Percentiles rank a stretch among this genome's conserved stretches.
These are phyloP conservation scores for Brassicogethes aeneus DNA, from an alignment of 2,888 invertebrate genomes.

Conservation along the genomic window DNA sequence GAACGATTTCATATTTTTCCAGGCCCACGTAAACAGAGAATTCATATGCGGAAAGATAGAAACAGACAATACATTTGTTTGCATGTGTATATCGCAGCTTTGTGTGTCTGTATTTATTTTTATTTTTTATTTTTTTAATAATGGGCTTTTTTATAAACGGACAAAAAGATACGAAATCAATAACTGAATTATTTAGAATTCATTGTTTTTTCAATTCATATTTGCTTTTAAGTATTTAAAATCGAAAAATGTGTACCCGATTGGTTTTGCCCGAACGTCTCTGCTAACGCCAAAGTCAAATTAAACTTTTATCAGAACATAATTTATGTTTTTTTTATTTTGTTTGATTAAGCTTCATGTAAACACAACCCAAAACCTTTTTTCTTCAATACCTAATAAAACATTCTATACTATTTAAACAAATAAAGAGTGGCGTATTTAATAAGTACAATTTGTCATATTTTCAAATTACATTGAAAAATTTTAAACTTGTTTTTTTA, in stretches of 20 bases:
- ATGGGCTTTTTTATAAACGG: slow-evolving; percentile 5
- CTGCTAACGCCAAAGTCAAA: background rate
- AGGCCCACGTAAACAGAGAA: slow-evolving; percentile 7
- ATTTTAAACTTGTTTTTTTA: no score
- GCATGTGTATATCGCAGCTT: slow-evolving; percentile 4
- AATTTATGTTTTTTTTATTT: no score
- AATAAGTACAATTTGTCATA: no score
- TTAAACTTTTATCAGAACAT: background rate
- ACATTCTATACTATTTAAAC: no score
- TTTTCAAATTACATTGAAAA: no score
- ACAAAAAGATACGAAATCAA: slow-evolving; percentile 7
- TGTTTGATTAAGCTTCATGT: no score
- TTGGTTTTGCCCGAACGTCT: background rate
- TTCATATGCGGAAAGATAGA: slow-evolving; percentile 4
- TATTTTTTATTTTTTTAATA: slow-evolving; percentile 2
- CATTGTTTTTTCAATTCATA: slow-evolving; percentile 1
- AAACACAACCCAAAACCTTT: no score
- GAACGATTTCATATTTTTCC: slow-evolving; percentile 7
- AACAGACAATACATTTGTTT: slow-evolving; percentile 7
- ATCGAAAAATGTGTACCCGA: background rate
- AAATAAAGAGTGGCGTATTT: no score
- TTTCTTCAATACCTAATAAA: no score
- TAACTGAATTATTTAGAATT: slow-evolving; percentile 6
- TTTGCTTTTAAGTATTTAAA: slow-evolving; percentile 1
- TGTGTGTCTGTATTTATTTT: slow-evolving; percentile 1